Evolutionary conservation across 2,888 invertebrate species (phyloP).

Genomic region (Nysson spinosus): DNA sequence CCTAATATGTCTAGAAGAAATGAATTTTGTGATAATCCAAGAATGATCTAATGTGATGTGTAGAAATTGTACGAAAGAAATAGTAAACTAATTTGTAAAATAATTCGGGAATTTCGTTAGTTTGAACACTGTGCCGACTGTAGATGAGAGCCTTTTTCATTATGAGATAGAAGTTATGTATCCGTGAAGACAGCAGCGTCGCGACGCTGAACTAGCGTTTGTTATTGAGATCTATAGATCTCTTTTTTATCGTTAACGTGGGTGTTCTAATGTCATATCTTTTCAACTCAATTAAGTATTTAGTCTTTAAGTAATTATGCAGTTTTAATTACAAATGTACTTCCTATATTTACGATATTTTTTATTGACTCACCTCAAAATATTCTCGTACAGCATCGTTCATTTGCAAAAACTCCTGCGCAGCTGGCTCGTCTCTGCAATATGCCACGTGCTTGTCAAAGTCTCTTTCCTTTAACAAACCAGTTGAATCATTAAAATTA

Average conservation of each 20-base stretch:
- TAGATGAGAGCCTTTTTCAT: too few species aligned
- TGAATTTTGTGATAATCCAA: too few species aligned
- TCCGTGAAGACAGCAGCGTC: slow-evolving; percentile 19
- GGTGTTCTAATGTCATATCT: too few species aligned
- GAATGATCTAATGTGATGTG: too few species aligned
- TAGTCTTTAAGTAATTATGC: background rate
- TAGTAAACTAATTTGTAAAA: too few species aligned
- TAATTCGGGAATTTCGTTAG: too few species aligned
- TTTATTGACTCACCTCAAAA: slow-evolving; percentile 84
- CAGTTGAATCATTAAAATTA: slow-evolving; percentile 12
- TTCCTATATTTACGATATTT: too few species aligned
- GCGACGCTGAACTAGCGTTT: slow-evolving; percentile 19
- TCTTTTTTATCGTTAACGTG: slow-evolving; percentile 39
- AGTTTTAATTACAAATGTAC: background rate
- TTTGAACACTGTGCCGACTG: too few species aligned
- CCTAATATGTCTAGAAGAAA: too few species aligned
- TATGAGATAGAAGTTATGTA: too few species aligned
- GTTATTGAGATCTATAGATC: slow-evolving; percentile 6
- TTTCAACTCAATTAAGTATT: too few species aligned
- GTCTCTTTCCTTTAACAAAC: slow-evolving; percentile 85
- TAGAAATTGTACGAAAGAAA: too few species aligned
- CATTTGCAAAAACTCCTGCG: slow-evolving; percentile 87
- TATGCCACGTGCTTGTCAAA: slow-evolving; percentile 96
- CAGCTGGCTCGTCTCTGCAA: slow-evolving; percentile 90
- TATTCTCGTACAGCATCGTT: slow-evolving; percentile 86